A percentile compares a stretch with the other conserved stretches of the same genome.
These are phyloP conservation scores for Candidula unifasciata DNA, from an alignment of 2,888 invertebrate genomes.

Conservation along the genomic window DNA sequence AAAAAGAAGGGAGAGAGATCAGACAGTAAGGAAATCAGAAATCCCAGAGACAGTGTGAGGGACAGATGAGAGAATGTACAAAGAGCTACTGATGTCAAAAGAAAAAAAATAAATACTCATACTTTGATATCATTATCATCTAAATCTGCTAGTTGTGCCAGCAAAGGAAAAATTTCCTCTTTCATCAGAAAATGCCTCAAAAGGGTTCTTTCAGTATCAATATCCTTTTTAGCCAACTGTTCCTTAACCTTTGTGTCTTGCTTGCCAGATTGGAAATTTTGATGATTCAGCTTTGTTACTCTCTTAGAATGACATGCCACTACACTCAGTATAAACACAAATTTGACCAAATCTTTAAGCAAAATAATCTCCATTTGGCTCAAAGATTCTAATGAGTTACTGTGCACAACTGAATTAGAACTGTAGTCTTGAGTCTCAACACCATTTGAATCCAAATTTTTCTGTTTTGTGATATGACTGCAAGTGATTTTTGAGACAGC, in stretches of 20 bases:
- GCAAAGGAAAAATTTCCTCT: slow-evolving; percentile 46
- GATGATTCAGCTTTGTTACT: too few relatives aligned
- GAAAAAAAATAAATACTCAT: not conserved
- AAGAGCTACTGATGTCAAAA: not conserved
- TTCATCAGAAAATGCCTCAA: slow-evolving; percentile 62
- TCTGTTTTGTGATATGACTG: too few relatives aligned
- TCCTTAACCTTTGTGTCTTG: slow-evolving; percentile 17
- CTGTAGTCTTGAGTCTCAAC: too few relatives aligned
- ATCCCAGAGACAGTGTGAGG: not conserved
- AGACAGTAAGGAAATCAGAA: not conserved
- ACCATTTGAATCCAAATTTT: not conserved
- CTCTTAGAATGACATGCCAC: slow-evolving; percentile 13
- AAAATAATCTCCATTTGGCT: not conserved
- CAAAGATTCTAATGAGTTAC: not conserved
- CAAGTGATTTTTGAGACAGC: too few relatives aligned
- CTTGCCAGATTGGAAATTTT: not conserved
- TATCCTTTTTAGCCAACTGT: slow-evolving; percentile 62
- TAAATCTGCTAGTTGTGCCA: slow-evolving; percentile 37
- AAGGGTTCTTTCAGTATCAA: slow-evolving; percentile 60
- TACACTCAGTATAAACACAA: slow-evolving; percentile 35
- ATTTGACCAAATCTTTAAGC: slow-evolving; percentile 5
- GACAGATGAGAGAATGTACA: not conserved
- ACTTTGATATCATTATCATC: slow-evolving; percentile 50
- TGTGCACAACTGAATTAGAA: too few relatives aligned
- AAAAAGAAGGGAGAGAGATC: not conserved